Evolutionary conservation across 2,113 vertebrate species (phyloP), one percentile per base, ranked within the genome.

Genomic region (Pardalotus punctatus): DNA sequence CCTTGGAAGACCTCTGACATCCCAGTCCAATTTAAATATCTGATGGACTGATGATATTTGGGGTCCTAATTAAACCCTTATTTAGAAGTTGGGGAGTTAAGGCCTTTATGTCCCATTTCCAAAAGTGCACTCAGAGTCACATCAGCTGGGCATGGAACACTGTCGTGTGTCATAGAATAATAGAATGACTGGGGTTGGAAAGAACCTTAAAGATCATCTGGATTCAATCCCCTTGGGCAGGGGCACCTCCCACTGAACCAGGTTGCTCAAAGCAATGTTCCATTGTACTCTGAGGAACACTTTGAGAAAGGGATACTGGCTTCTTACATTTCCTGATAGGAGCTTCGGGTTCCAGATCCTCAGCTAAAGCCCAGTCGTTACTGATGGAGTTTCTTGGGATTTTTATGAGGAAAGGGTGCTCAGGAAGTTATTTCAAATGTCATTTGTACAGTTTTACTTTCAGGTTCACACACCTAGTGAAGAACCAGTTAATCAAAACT

Each of bases 381-480:
- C 27, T 42, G 24, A 17, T 17, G 28, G 10, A 58, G 27, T 86
- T 64, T 71, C 27, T 35, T 64, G 29, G 21, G 31, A 24, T 61
- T 80, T 66, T 54, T 5, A 0, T 0, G 1, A 24, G 12, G 7
- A 27, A 23, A 40, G 12, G 8, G 12, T 88, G 10, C 33, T 82
- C 8, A 4, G 51, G 40, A 17, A 69, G 27, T 81, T 82, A 86
- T 20, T 77, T 92, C 47, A 62, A 18, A 33, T 67, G 36, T 61
- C 14, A 23, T 53, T n/a, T 84, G 17, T 56, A 20, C 33, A 25
- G 31, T 81, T 88, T 51, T 85, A 38, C 27, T 82, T 67, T 24
- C 18, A 54, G 20, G 27, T 71, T 90, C n/a, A 38, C 15, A 38
- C 12, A 35, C 6, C 54, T n/a, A 31, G 27, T 74, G 83, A 78